Evolutionary conservation across 1,140 invertebrate genomes (phyloP), one percentile per base, ranked within the genome.

Genomic region (Hyphantria cunea): DNA sequence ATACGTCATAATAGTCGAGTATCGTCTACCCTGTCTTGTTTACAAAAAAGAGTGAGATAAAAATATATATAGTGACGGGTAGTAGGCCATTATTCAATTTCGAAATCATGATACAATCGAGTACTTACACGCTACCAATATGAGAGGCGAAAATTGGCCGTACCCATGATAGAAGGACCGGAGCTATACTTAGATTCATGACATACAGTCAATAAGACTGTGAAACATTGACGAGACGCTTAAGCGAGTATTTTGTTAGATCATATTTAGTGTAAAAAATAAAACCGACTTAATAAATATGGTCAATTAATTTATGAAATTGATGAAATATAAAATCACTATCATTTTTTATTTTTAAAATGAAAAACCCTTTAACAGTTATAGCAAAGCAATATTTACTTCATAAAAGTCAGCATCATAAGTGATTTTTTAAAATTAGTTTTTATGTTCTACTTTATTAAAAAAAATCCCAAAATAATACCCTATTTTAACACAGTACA

Each of bases 61-160:
- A 44, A 7, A 44, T n/a, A 12, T 7, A n/a, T 39, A 39, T n/a
- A n/a, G 8, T 7, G 45, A 14, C 34, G 39, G 41, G 50, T 61
- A 62, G 52, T 56, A 61, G 49, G 71, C 78, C 72, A 73, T 72
- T 70, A 76, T 78, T 74, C 68, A 82, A 83, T 84, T 84, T 80
- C 56, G 66, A 82, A 83, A 74, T 72, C 70, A 66, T 68, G 74
- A 70, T 72, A 68, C 70, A 74, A 72, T 80, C 73, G 68, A 67
- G 68, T 74, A 76, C 78, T 78, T 76, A 82, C 68, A 76, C 70
- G 79, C 75, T 84, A 84, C 80, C 76, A 82, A 81, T 80, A 78
- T 79, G 76, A 78, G 77, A 77, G 72, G 78, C 64, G 80, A 75
- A 82, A 82, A 82, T 81, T 84, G 76, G 65, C 61, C 62, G 61